phyloP scores from a whole-genome alignment of 2,113 vertebrate species.

The Tamias sibiricus region DNA sequence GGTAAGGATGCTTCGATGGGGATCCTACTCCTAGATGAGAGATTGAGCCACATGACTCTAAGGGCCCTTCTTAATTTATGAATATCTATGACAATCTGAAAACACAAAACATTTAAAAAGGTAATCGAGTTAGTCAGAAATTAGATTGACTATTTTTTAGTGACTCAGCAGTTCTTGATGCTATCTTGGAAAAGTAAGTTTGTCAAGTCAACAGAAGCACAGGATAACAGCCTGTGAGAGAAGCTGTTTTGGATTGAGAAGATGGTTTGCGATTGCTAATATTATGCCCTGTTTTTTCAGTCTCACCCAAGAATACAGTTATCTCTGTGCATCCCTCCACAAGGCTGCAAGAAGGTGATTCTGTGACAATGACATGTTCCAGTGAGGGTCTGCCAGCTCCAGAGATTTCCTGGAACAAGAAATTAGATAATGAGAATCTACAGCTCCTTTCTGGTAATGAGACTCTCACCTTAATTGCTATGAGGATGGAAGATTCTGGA shows the following conservation, averaged over 20 bases:
- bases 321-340: constrained; percentile 79
- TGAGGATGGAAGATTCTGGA: constrained; percentile 82
- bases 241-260: background rate
- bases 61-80: constrained; percentile 11
- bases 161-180: background rate
- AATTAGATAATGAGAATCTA: background rate
- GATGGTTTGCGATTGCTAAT: background rate
- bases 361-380: constrained; percentile 83
- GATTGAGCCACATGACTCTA: background rate
- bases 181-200: background rate
- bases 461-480: constrained; percentile 80
- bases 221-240: background rate
- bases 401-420: constrained; percentile 83
- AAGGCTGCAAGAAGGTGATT: constrained; percentile 83
- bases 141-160: background rate
- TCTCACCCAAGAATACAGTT: constrained; percentile 82
- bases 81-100: background rate
- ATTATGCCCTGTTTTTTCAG: constrained; percentile 74
- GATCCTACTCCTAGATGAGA: background rate
- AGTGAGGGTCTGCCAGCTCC: constrained; percentile 85
- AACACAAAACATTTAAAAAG: constrained; percentile 26
- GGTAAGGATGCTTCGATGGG: background rate
- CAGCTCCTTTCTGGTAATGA: constrained; percentile 73
- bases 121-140: background rate
- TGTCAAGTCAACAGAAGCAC: background rate